Conservation (phyloP, 2,797 vertebrate species). For the Staurois parvus region DNA sequence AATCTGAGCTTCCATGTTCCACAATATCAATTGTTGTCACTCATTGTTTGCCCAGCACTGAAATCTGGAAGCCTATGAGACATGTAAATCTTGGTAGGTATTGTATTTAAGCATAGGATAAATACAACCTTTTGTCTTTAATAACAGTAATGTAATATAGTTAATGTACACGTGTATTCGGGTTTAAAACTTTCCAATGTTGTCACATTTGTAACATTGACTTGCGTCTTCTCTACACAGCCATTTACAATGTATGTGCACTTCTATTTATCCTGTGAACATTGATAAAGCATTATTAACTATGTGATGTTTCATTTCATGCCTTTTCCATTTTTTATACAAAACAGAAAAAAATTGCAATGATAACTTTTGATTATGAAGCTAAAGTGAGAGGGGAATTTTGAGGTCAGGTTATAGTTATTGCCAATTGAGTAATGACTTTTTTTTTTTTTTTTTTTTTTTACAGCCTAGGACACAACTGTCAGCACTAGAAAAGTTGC, state of each 20-base stretch:
- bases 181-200: conserved; percentile 67
- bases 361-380: conserved; percentile 5
- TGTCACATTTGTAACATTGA: conserved; percentile 56
- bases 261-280: conserved; percentile 56
- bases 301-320: conserved; percentile 53
- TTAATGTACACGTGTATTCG: conserved; percentile 46
- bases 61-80: conserved; percentile 70
- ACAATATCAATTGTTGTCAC: conserved; percentile 67
- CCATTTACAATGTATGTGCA: conserved; percentile 37
- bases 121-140: conserved; percentile 25
- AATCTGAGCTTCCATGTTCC: conserved; percentile 72
- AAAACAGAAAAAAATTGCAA: conserved; percentile 32
- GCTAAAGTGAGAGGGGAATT: neutral
- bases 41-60: conserved; percentile 68
- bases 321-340: conserved; percentile 41
- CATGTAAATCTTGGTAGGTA: conserved; percentile 75
- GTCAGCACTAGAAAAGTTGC: neutral
- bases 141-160: conserved; percentile 47
- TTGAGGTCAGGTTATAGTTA: neutral
- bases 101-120: conserved; percentile 68
- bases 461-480: neutral
- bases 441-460: neutral
- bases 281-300: conserved; percentile 44
- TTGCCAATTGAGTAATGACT: conserved; percentile 21
- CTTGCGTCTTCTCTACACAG: conserved; percentile 10